A percentile compares a stretch with the other conserved stretches of the same genome.
Evolutionary conservation across 2,888 invertebrate species (phyloP).

Genomic region (Netelia fuscicornis): DNA sequence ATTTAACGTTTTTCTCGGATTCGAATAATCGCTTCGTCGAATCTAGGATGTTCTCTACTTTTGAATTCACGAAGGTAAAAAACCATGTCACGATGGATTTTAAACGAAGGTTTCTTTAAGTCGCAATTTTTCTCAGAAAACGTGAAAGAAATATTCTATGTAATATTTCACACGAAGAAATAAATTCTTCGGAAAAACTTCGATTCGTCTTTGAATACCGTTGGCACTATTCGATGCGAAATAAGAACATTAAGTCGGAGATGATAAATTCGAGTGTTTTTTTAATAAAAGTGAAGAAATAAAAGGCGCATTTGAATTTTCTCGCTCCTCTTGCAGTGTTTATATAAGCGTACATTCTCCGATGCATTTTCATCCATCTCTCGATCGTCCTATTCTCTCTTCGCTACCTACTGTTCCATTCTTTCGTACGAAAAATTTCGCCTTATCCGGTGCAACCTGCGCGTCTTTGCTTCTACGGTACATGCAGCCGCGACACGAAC

Average conservation of each 20-base stretch:
- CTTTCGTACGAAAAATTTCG: slow-evolving; percentile 3
- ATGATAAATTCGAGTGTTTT: slow-evolving; percentile 12
- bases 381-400: not conserved
- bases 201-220: not conserved
- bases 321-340: not conserved
- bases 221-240: not conserved
- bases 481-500: slow-evolving; percentile 10
- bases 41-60: too few relatives aligned
- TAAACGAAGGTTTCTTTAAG: too few relatives aligned
- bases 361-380: not conserved
- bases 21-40: too few relatives aligned
- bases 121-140: too few relatives aligned
- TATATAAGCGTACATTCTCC: not conserved
- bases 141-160: not conserved
- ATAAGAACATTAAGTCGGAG: not conserved
- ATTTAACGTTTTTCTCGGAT: slow-evolving; percentile 41
- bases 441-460: not conserved
- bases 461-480: not conserved
- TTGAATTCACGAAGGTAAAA: too few relatives aligned
- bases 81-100: too few relatives aligned
- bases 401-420: not conserved
- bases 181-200: not conserved
- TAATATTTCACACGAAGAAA: not conserved
- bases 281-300: not conserved
- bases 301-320: not conserved